Evolutionary conservation across 2,113 vertebrate genomes (phyloP).

Genomic region (Phylloscopus whistleri): DNA sequence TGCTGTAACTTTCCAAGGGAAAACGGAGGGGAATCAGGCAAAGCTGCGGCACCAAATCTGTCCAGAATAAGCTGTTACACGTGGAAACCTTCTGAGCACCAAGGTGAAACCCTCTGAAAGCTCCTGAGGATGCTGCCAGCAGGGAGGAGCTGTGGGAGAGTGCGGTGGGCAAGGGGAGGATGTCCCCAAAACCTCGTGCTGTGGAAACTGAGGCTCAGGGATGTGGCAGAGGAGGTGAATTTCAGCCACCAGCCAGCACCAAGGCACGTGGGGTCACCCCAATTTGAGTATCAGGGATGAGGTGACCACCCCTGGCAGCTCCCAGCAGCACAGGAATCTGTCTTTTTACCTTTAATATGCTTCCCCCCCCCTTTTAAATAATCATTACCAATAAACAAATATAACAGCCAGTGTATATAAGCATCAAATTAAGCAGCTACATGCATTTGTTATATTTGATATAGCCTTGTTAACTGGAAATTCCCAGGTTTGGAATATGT

Average conservation of each 20-base stretch:
- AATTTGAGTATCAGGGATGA: fast-evolving
- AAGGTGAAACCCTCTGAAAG: fast-evolving
- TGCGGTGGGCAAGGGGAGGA: background rate
- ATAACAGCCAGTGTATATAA: slow-evolving; percentile 44
- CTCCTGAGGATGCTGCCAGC: background rate
- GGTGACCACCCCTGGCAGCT: background rate
- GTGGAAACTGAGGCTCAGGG: background rate
- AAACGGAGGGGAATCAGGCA: background rate
- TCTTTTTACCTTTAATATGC: slow-evolving; percentile 17
- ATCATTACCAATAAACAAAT: slow-evolving; percentile 53
- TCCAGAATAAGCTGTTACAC: background rate
- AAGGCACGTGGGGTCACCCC: fast-evolving
- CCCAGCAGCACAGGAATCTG: background rate
- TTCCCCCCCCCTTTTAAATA: slow-evolving; percentile 11
- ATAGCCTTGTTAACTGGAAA: slow-evolving; percentile 67
- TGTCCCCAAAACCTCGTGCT: fast-evolving
- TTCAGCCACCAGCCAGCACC: background rate
- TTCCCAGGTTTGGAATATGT: slow-evolving; percentile 65
- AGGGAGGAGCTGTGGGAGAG: background rate
- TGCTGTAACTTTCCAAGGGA: background rate
- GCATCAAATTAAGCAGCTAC: slow-evolving; percentile 56
- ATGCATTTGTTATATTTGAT: slow-evolving; percentile 50
- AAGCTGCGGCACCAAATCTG: background rate
- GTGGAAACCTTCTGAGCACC: background rate
- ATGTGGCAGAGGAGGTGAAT: background rate